Percentiles rank a stretch among this genome's conserved stretches.
Conservation (phyloP, 2,797 vertebrate species). For the Acipenser ruthenus region DNA sequence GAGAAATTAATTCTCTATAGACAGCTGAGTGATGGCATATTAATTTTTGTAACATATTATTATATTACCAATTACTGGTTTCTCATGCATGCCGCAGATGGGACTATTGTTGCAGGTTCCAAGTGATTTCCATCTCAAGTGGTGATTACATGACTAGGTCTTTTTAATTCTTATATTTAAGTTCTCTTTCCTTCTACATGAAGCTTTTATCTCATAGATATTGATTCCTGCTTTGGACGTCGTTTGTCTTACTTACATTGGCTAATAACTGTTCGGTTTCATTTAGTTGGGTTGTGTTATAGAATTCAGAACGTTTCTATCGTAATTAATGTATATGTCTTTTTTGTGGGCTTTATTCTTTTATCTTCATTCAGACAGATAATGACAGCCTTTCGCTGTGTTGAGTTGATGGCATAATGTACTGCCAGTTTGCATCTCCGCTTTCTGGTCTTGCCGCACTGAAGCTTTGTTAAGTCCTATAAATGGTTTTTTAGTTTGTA, state of each 20-base stretch:
- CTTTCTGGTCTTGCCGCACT: no score
- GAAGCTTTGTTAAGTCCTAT: no score
- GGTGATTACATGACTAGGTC: not conserved
- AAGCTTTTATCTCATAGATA: constrained; percentile 22
- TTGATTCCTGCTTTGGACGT: constrained; percentile 42
- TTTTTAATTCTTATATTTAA: not conserved
- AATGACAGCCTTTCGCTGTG: constrained; percentile 28
- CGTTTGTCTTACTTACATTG: constrained; percentile 45
- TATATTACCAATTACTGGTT: constrained; percentile 7
- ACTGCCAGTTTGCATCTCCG: no score
- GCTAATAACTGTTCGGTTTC: constrained; percentile 57
- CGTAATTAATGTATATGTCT: constrained; percentile 57
- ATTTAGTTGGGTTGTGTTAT: constrained; percentile 44
- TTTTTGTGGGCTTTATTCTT: constrained; percentile 44
- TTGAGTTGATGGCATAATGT: not conserved
- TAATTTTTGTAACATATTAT: constrained; percentile 11
- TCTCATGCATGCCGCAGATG: not conserved
- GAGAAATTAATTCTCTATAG: constrained; percentile 5
- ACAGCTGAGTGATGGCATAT: constrained; percentile 2
- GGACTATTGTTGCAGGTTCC: not conserved
- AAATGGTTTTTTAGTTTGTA: no score
- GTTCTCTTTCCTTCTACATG: constrained; percentile 3
- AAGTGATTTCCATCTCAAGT: not conserved
- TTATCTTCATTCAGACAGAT: constrained; percentile 46
- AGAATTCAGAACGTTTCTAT: constrained; percentile 47